Percentiles rank a stretch among this genome's conserved stretches.
These are phyloP conservation scores for Lepilemur septentrionalis DNA, from an alignment of 2,797 vertebrate genomes.

Conservation along the genomic window DNA sequence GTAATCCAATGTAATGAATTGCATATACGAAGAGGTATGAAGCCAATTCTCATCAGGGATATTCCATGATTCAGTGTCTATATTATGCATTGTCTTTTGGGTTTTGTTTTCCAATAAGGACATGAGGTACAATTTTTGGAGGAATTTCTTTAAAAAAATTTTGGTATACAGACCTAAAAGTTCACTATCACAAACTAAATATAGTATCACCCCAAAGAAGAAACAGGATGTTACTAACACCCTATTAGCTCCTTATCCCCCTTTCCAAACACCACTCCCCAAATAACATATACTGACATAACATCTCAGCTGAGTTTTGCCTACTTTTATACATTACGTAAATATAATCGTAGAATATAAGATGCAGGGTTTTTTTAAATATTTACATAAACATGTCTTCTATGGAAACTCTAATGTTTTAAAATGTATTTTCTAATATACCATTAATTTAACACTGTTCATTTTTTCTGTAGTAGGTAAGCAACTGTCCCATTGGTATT, in stretches of 20 bases:
- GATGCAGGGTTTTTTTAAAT: background rate
- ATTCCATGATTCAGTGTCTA: background rate
- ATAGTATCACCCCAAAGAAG: background rate
- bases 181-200: background rate
- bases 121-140: background rate
- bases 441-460: background rate
- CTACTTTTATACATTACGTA: background rate
- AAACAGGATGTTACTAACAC: background rate
- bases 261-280: background rate
- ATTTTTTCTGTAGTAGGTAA: background rate
- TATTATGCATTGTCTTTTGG: background rate
- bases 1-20: background rate
- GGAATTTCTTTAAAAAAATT: background rate
- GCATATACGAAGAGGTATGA: background rate
- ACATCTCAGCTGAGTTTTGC: background rate
- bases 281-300: background rate
- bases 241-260: accelerated
- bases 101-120: background rate
- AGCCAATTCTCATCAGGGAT: background rate
- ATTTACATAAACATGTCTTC: background rate
- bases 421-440: background rate
- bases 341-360: background rate
- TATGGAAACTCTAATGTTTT: background rate
- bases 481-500: background rate
- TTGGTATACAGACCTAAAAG: background rate